Conservation (phyloP, 30 jellyfish, hydroid and myxozoan species). For the Hydra vulgaris region DNA sequence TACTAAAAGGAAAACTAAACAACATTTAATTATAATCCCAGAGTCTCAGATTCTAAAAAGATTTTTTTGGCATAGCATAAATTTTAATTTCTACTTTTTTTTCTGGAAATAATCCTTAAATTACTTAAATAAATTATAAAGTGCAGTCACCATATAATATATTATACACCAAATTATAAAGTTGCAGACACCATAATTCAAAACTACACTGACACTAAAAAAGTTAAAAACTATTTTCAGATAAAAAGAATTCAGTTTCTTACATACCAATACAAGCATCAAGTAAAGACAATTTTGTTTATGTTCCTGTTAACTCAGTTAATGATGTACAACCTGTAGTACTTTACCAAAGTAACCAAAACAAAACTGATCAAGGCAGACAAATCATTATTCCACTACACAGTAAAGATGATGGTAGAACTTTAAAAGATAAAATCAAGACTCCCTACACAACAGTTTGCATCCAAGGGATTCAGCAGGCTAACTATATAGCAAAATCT, state of each 20-base stretch:
- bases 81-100: too few relatives aligned
- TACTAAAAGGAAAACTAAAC: too few relatives aligned
- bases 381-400: slow-evolving; percentile 18
- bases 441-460: slow-evolving; percentile 68
- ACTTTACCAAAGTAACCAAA: slow-evolving; percentile 17
- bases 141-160: too few relatives aligned
- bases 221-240: not conserved
- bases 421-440: slow-evolving; percentile 13
- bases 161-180: too few relatives aligned
- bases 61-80: too few relatives aligned
- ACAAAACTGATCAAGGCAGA: slow-evolving; percentile 15
- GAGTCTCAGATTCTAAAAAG: too few relatives aligned
- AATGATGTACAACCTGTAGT: slow-evolving; percentile 27
- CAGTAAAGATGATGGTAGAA: slow-evolving; percentile 7
- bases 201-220: too few relatives aligned
- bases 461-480: slow-evolving; percentile 43
- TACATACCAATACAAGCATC: slow-evolving; percentile 71
- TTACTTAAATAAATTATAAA: too few relatives aligned
- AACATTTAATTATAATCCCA: too few relatives aligned
- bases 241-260: slow-evolving; percentile 26
- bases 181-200: not conserved
- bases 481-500: not conserved
- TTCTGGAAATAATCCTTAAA: too few relatives aligned
- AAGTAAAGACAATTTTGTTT: slow-evolving; percentile 60
- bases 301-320: slow-evolving; percentile 53